phyloP scores from a whole-genome alignment of 2,797 vertebrate genomes.

The Pyrocephalus nanus region DNA sequence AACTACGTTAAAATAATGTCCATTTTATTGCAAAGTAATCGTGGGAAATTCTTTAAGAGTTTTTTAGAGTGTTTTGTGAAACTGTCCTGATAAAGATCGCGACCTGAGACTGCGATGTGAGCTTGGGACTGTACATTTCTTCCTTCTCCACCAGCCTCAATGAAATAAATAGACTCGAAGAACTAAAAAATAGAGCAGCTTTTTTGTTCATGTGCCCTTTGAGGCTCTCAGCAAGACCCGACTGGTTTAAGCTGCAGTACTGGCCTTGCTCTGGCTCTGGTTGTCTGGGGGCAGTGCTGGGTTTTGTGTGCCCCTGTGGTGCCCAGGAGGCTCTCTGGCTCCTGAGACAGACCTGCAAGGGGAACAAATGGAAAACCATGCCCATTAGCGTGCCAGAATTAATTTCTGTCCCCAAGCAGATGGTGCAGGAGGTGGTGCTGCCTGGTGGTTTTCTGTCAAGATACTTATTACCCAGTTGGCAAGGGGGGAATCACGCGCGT shows the following conservation, averaged over 20 bases:
- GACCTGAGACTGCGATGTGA: background rate
- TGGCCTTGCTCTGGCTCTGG: background rate
- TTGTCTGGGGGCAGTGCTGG: accelerated
- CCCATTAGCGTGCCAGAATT: background rate
- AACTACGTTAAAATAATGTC: background rate
- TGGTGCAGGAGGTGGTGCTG: background rate
- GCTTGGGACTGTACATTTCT: accelerated
- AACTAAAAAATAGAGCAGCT: background rate
- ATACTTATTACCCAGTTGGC: background rate
- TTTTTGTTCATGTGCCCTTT: background rate
- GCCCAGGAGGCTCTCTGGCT: background rate
- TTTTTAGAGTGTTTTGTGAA: background rate
- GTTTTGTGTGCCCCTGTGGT: background rate
- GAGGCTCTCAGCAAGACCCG: accelerated
- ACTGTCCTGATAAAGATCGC: background rate
- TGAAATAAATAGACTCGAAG: background rate
- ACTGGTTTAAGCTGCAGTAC: background rate
- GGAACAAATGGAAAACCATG: background rate
- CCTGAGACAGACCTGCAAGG: background rate
- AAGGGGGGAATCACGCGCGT: accelerated
- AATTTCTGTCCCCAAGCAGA: background rate
- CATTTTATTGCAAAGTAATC: background rate
- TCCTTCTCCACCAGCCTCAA: background rate
- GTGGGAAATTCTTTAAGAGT: background rate
- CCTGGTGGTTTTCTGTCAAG: background rate